These are phyloP conservation scores for Hypercompe scribonia DNA, from an alignment of 2,888 invertebrate species.

Conservation along the genomic window DNA sequence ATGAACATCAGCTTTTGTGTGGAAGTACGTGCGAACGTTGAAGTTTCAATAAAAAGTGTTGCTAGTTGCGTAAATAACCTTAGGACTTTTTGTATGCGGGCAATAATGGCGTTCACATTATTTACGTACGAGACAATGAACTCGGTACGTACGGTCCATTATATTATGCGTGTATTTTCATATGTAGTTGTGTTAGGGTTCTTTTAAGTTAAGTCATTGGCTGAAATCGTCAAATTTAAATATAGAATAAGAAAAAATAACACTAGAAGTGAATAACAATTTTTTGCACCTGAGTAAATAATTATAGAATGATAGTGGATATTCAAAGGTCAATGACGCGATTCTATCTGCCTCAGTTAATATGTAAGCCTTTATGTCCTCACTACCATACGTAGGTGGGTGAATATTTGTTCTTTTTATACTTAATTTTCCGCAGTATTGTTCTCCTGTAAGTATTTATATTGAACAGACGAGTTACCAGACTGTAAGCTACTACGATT, in stretches of 20 bases:
- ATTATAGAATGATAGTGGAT: conserved; percentile 6
- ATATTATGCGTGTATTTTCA: conserved; percentile 25
- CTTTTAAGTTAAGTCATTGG: conserved; percentile 5
- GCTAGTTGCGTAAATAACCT: conserved; percentile 52
- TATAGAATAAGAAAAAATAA: background rate
- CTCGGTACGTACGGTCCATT: conserved; percentile 32
- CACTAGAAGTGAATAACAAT: background rate
- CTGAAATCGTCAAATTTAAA: conserved; percentile 7
- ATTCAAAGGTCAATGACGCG: background rate
- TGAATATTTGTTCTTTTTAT: background rate
- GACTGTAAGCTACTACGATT: too few species aligned
- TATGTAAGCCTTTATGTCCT: background rate
- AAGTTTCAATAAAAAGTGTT: conserved; percentile 47
- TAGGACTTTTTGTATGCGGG: conserved; percentile 41
- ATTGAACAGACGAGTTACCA: too few species aligned
- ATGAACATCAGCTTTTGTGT: conserved; percentile 14
- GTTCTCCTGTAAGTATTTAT: background rate
- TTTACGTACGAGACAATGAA: conserved; percentile 49
- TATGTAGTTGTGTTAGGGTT: conserved; percentile 18
- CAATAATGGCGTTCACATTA: conserved; percentile 43
- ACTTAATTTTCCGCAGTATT: background rate
- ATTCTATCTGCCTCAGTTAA: background rate
- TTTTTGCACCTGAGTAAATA: conserved; percentile 12
- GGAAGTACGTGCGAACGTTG: conserved; percentile 47
- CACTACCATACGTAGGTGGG: background rate